Conservation (phyloP, 2,113 vertebrate species). For the Pelobates fuscus region DNA sequence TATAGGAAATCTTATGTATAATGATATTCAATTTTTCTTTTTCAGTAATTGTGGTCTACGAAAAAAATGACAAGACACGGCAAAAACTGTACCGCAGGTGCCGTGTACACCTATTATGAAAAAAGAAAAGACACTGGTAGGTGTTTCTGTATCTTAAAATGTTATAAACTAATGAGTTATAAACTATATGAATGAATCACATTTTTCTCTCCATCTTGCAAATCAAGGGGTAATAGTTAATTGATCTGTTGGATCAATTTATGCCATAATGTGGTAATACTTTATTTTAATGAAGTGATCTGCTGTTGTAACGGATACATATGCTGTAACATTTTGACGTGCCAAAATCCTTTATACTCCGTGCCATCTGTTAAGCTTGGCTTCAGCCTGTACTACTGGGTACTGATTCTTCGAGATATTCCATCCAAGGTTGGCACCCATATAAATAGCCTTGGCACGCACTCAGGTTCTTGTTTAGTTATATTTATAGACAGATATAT, state of each 20-base stretch:
- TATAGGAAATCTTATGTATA: no score
- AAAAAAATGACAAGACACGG: constrained; percentile 83
- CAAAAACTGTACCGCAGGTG: constrained; percentile 90
- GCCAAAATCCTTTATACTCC: no score
- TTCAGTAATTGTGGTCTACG: neutral
- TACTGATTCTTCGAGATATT: neutral
- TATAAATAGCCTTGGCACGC: neutral
- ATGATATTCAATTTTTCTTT: neutral
- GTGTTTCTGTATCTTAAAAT: neutral
- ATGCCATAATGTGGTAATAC: no score
- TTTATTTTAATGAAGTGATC: no score
- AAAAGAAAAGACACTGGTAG: constrained; percentile 89
- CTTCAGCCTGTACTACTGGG: neutral
- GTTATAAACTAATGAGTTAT: no score
- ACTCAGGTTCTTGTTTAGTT: neutral
- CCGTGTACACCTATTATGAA: constrained; percentile 91
- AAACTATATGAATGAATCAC: no score
- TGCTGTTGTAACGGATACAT: no score
- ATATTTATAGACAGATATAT: neutral
- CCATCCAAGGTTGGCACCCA: neutral
- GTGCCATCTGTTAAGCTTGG: neutral
- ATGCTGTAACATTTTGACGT: no score
- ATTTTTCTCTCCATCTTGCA: no score
- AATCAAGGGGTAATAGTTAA: no score
- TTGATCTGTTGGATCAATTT: no score